phyloP scores from a whole-genome alignment of 2,113 vertebrate species.

The Callocephalon fimbriatum region DNA sequence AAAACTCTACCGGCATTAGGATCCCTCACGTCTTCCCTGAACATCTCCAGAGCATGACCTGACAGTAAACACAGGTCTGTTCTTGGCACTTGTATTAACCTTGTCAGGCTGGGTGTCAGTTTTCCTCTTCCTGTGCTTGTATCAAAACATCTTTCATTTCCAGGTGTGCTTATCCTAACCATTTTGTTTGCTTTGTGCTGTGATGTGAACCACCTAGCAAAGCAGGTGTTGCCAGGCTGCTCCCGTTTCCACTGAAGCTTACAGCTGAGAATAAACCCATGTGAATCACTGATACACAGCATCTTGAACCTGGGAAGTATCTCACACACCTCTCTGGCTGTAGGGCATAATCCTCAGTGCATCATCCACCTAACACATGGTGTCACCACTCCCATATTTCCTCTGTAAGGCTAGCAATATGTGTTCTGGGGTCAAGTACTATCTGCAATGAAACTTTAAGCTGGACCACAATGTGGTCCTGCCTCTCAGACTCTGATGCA shows the following conservation, averaged over 20 bases:
- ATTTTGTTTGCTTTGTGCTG: neutral
- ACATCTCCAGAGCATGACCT: neutral
- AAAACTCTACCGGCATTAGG: neutral
- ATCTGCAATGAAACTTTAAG: neutral
- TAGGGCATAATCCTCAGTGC: neutral
- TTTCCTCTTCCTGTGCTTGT: neutral
- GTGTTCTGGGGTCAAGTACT: fast-evolving
- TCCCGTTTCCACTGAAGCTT: neutral
- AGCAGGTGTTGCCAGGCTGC: neutral
- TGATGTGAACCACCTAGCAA: neutral
- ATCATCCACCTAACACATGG: fast-evolving
- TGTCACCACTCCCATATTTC: fast-evolving
- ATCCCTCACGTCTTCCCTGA: neutral
- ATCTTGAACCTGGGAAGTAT: neutral
- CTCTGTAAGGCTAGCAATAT: neutral
- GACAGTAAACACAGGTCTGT: neutral
- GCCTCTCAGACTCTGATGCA: neutral
- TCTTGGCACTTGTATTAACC: neutral
- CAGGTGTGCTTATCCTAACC: neutral
- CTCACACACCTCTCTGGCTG: neutral
- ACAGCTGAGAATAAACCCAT: neutral
- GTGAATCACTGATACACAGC: neutral
- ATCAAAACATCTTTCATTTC: neutral
- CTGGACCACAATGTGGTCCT: fast-evolving
- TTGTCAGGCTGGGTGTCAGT: neutral